phyloP scores from a whole-genome alignment of 2,113 vertebrate genomes.

The Corydoras maculifer region DNA sequence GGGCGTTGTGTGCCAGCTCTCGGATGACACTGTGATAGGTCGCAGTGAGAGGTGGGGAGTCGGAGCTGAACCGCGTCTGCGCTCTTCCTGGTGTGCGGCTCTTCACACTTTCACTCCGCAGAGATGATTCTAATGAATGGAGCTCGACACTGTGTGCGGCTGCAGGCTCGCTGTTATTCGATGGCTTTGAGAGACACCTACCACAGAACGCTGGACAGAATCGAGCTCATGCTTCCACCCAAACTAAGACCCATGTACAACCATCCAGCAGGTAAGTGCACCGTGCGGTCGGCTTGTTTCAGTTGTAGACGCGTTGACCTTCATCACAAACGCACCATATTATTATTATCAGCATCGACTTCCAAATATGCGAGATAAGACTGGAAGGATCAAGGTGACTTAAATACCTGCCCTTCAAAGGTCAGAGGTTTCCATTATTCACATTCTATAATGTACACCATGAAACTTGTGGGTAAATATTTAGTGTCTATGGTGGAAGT shows the following conservation, averaged over 20 bases:
- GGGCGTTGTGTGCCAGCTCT: neutral
- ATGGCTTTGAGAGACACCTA: conserved; percentile 61
- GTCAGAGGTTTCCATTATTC: no score
- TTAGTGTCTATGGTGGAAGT: no score
- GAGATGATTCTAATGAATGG: neutral
- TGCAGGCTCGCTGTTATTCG: conserved; percentile 29
- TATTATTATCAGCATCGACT: neutral
- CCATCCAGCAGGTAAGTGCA: conserved; percentile 73
- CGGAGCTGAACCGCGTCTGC: neutral
- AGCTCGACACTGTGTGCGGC: neutral
- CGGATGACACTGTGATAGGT: conserved; percentile 9
- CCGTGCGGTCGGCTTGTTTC: neutral
- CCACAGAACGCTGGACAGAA: conserved; percentile 69
- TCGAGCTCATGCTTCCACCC: conserved; percentile 70
- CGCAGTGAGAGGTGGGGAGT: conserved; percentile 23
- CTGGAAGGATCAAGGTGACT: no score
- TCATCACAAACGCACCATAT: neutral
- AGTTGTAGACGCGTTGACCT: neutral
- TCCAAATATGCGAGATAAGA: no score
- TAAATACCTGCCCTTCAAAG: no score
- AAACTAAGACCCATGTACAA: conserved; percentile 76
- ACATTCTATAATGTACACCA: no score
- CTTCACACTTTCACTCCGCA: neutral
- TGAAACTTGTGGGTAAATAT: no score
- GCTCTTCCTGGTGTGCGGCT: neutral